Evolutionary conservation across 2,797 vertebrate genomes (phyloP).

Genomic region (Argya squamiceps): DNA sequence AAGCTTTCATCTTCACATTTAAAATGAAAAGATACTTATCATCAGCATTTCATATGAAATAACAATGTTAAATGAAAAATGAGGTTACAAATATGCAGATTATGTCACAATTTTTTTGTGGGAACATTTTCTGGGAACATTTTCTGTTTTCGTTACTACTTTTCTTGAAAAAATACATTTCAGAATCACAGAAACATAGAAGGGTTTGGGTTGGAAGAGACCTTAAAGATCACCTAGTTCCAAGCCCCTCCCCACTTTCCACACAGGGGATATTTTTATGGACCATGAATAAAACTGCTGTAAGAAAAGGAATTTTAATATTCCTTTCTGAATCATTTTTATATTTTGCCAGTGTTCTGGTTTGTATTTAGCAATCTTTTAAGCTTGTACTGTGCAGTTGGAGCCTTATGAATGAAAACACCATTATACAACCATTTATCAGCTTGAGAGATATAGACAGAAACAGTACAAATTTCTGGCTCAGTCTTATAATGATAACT

Average conservation of each 20-base stretch:
- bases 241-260: not conserved
- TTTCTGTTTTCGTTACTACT: not conserved
- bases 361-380: not conserved
- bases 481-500: constrained; percentile 44
- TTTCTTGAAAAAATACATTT: not conserved
- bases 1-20: not conserved
- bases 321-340: not conserved
- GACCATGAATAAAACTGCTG: not conserved
- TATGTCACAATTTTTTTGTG: not conserved
- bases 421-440: constrained; percentile 29
- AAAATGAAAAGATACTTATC: not conserved
- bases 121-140: not conserved
- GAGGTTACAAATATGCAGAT: not conserved
- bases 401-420: constrained; percentile 27
- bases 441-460: not conserved
- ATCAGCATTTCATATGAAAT: not conserved
- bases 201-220: not conserved
- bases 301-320: not conserved
- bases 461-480: not conserved
- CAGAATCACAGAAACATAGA: not conserved
- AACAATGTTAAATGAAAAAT: not conserved
- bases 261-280: not conserved
- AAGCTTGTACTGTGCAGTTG: not conserved
- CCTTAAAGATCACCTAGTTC: not conserved
- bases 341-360: not conserved